Base-by-base conservation (phyloP, 2,888 invertebrate genomes). In the Smittia aterrima region DNA sequence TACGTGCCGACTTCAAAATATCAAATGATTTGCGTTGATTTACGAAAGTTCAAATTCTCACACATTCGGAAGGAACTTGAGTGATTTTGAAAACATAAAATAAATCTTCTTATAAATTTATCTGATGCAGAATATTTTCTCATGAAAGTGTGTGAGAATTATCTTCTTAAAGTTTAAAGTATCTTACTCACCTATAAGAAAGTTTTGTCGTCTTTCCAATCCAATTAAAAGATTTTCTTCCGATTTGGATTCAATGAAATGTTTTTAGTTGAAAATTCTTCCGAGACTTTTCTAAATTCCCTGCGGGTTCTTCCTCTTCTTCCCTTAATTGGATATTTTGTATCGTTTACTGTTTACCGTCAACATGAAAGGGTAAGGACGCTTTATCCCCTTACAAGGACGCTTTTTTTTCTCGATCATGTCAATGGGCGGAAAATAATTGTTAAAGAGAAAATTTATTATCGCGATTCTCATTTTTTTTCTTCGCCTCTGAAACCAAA, bases 381-480 rank as follows among this genome's bases (percentile, higher is more conserved):
- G 27, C 1, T 64, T 64, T 27, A 2, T 25, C 27, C 27, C 13
- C 64, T 4, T 20, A 27, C 64, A 64, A 27, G 1, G 64, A 64
- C 27, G n/a, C n/a, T n/a, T n/a, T 64, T 64, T 64, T 64, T 64
- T 64, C 22, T 58, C 27, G 27, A 64, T 64, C 64, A 64, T 27
- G 64, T 64, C 64, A 16, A 64, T 64, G 64, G 64, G 64, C 64
- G 64, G 64, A 64, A 64, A 58, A 58, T 58, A 58, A 64, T 27
- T 64, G 64, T 64, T 25, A 25, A 64, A 25, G 20, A 27, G 64
- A 64, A 25, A 64, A 64, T 64, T 64, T 64, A 64, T 64, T 64
- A 64, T 64, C 64, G 9, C 24, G 64, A 27, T 25, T 58, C 20
- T 58, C 18, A 2, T 3, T 22, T 47, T 64, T 25, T 64, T 64